A percentile compares a stretch with the other conserved stretches of the same genome.
Evolutionary conservation across 2,797 vertebrate species (phyloP).

Genomic region (Megaceryle alcyon): DNA sequence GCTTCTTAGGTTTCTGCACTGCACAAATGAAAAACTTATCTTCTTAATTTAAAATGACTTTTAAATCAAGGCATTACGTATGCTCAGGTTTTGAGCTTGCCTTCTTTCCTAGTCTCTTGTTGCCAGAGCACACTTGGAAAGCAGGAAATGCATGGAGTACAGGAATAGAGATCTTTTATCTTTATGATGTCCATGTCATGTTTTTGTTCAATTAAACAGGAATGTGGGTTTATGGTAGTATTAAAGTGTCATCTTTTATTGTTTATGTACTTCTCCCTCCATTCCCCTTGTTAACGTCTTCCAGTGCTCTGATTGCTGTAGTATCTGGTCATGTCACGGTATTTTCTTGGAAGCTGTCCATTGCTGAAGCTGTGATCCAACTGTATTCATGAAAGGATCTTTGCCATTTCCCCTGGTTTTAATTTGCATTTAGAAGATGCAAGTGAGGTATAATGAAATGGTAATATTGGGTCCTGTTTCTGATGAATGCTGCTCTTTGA

Average conservation of each 20-base stretch:
- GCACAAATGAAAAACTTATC: background rate
- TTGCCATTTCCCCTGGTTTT: background rate
- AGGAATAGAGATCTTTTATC: background rate
- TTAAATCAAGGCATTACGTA: background rate
- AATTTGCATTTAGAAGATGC: background rate
- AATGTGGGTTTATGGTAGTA: background rate
- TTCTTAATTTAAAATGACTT: background rate
- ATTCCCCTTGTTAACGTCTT: background rate
- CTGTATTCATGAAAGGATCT: background rate
- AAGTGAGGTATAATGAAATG: background rate
- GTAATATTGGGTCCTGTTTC: background rate
- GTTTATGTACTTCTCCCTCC: background rate
- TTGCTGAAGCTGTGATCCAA: background rate
- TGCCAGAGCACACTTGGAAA: background rate
- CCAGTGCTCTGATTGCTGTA: background rate
- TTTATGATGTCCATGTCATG: background rate
- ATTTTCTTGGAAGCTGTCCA: conserved; percentile 22
- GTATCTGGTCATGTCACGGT: background rate
- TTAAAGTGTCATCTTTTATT: background rate
- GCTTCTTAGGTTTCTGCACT: background rate
- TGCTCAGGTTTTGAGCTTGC: background rate
- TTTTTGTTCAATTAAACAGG: background rate
- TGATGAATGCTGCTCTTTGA: background rate
- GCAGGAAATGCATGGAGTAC: rapidly evolving
- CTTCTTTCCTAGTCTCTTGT: background rate